phyloP scores from a whole-genome alignment of 2,113 vertebrate species.

The Oncorhynchus keta region DNA sequence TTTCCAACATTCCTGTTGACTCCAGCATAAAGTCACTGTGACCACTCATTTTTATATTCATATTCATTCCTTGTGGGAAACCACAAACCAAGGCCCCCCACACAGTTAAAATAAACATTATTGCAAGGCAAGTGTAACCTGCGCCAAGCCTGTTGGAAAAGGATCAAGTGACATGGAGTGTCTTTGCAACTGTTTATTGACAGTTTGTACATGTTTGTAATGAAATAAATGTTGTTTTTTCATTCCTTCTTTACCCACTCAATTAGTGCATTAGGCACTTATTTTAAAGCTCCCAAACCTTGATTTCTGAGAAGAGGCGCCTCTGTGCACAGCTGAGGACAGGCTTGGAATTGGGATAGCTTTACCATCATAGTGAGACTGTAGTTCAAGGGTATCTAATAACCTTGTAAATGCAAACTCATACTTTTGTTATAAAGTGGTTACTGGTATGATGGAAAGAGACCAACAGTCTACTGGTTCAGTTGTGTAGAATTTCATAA shows the following conservation, averaged over 20 bases:
- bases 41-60: conserved; percentile 27
- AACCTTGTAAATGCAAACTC: not conserved
- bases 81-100: conserved; percentile 30
- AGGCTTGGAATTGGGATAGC: not conserved
- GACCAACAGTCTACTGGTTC: too few relatives aligned
- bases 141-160: conserved; percentile 16
- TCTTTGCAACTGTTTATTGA: conserved; percentile 18
- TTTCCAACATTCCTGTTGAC: conserved; percentile 35
- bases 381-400: not conserved
- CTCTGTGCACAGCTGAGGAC: not conserved
- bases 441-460: not conserved
- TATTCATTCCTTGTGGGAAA: conserved; percentile 30
- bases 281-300: not conserved
- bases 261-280: not conserved
- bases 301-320: conserved; percentile 4
- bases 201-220: conserved; percentile 16
- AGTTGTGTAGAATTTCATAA: too few relatives aligned
- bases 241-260: not conserved
- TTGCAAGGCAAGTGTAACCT: conserved; percentile 17
- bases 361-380: not conserved
- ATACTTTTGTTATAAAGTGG: not conserved
- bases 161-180: conserved; percentile 10
- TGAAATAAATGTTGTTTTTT: conserved; percentile 13
- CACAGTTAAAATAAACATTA: conserved; percentile 34
- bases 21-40: conserved; percentile 39